Evolutionary conservation across 2,888 invertebrate species (phyloP), one percentile per base, ranked within the genome.

Genomic region (Pelosia muscerda): DNA sequence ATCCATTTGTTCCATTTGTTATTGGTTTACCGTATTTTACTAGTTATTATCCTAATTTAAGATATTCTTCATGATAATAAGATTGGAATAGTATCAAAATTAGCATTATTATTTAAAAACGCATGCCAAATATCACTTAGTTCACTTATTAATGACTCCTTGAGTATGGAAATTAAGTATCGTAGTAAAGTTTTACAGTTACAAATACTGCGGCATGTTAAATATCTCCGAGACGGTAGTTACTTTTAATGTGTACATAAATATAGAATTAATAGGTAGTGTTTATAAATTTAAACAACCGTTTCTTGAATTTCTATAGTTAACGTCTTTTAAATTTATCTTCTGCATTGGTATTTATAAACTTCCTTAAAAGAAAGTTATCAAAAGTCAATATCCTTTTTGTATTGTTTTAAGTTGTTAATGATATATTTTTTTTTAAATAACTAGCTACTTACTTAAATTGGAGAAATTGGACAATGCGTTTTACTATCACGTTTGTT

Each of bases 1-100:
- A 78, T 77, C 75, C 67, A 75, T 76, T 83, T 82, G 81, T 78
- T 75, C 76, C 65, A 68, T 59, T 25, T 60, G 62, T 79, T 70
- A 75, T 78, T 68, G 63, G 73, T 77, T 73, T 68, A 65, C 73
- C 66, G 66, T 74, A 70, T 70, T 73, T 62, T 31, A 62, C 74
- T 69, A 65, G 71, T 64, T 68, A 31, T 75, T 68, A 73, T 56
- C 59, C 57, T 69, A 67, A 72, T 53, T 60, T 64, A 66, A 59
- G 25, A 26, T 25, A 54, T 61, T 72, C 49, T 59, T 71, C 66
- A 59, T 42, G 38, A 13, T 64, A 61, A 69, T 78, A 63, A 65
- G 34, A 79, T 74, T 71, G 23, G 65, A 68, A 59, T 22, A n/a
- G 56, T 8, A 72, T 79, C 55, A 58, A 65, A 55, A 61, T 11